Percentiles rank a stretch among this genome's conserved stretches.
These are phyloP conservation scores for Ylistrum balloti DNA, from an alignment of 1,140 invertebrate species.

Conservation along the genomic window DNA sequence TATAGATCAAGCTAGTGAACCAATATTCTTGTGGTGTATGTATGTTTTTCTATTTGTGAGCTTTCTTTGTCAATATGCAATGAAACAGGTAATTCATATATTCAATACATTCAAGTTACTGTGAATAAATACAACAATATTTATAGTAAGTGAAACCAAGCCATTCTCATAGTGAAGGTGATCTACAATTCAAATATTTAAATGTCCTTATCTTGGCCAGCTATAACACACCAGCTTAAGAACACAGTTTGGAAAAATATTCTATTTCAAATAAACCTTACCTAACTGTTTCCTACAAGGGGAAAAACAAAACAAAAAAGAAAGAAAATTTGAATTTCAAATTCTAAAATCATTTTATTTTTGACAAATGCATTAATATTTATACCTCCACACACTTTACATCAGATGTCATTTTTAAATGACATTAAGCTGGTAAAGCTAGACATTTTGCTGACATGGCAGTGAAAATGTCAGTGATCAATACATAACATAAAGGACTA, in stretches of 20 bases:
- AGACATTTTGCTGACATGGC: background rate
- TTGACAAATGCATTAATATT: background rate
- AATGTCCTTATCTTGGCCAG: background rate
- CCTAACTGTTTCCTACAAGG: too few relatives aligned
- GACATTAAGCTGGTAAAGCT: background rate
- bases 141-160: conserved; percentile 11
- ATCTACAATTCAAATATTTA: conserved; percentile 6
- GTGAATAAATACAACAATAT: conserved; percentile 20
- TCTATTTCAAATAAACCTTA: background rate
- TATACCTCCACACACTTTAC: background rate
- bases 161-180: background rate
- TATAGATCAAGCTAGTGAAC: background rate
- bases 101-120: conserved; percentile 7
- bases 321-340: too few relatives aligned
- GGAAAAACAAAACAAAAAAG: too few relatives aligned
- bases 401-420: background rate
- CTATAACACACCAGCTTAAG: background rate
- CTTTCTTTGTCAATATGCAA: background rate
- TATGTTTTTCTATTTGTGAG: background rate
- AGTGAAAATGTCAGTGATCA: background rate
- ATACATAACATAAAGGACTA: background rate
- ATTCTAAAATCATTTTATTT: too few relatives aligned
- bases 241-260: background rate
- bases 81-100: conserved; percentile 34
- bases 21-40: background rate